Evolutionary conservation across 92 coral and sea anemone genomes (phyloP).

Genomic region (Galaxea fascicularis): DNA sequence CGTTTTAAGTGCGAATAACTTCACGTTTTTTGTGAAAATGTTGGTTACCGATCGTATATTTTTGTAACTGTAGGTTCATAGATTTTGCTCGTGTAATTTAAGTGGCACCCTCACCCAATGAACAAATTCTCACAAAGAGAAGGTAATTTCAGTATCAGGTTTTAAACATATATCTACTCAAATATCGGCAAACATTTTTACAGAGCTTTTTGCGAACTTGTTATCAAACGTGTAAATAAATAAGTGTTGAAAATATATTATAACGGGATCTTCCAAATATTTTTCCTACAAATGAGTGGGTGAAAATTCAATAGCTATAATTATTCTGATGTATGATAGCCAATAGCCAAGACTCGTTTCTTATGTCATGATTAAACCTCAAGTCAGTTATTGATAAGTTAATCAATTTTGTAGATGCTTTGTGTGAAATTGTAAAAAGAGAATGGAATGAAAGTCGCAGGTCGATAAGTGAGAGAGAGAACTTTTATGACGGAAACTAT

Average conservation of each 20-base stretch:
- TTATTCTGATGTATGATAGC: neutral
- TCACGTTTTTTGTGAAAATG: neutral
- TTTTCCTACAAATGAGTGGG: neutral
- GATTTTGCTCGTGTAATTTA: neutral
- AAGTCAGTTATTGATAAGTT: neutral
- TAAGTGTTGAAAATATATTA: neutral
- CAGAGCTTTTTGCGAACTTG: neutral
- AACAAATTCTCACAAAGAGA: neutral
- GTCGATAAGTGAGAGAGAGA: neutral
- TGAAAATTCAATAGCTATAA: neutral
- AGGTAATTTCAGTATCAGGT: neutral
- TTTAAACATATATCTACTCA: neutral
- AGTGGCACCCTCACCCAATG: neutral
- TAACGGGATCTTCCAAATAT: neutral
- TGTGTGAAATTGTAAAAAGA: neutral
- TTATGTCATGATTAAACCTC: conserved; percentile 6
- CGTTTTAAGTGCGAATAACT: neutral
- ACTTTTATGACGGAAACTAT: too few species aligned
- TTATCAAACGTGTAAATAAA: conserved; percentile 25
- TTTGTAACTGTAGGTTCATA: conserved; percentile 14
- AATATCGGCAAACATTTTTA: neutral
- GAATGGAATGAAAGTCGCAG: neutral
- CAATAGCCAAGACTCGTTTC: neutral
- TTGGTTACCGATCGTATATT: conserved; percentile 3
- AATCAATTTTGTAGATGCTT: neutral